phyloP scores from a whole-genome alignment of 2,797 vertebrate genomes.

The Percopsis omiscomaycus region DNA sequence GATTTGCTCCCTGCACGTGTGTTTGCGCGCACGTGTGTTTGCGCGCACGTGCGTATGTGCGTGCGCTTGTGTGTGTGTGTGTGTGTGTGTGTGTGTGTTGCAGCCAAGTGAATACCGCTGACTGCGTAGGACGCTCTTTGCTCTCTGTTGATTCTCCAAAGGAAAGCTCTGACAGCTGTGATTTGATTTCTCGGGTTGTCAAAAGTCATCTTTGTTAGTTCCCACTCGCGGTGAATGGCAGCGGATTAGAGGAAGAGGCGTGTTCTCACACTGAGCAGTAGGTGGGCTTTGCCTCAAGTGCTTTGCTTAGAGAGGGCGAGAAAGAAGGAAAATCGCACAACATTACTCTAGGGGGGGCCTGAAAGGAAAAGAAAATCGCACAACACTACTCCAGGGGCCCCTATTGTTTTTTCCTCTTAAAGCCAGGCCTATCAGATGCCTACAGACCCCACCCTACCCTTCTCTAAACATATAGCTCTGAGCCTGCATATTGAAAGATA shows the following conservation, averaged over 20 bases:
- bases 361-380: conserved; percentile 64
- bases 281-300: conserved; percentile 76
- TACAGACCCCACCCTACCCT: conserved; percentile 65
- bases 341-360: conserved; percentile 63
- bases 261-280: conserved; percentile 68
- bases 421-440: conserved; percentile 75
- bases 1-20: neutral
- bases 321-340: conserved; percentile 65
- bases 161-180: conserved; percentile 71
- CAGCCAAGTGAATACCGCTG: conserved; percentile 65
- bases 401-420: conserved; percentile 71
- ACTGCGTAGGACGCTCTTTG: conserved; percentile 67
- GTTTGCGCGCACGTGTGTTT: conserved; percentile 14
- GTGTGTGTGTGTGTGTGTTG: conserved; percentile 28
- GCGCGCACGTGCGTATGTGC: conserved; percentile 26
- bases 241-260: conserved; percentile 67
- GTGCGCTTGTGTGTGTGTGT: conserved; percentile 17
- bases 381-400: conserved; percentile 69
- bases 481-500: conserved; percentile 77
- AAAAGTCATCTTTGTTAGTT: conserved; percentile 78
- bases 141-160: conserved; percentile 46
- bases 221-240: conserved; percentile 65
- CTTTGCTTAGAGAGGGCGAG: conserved; percentile 51
- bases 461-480: conserved; percentile 65
- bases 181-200: conserved; percentile 76